phyloP scores from a whole-genome alignment of 2,113 vertebrate genomes.

The Varanus komodoensis region DNA sequence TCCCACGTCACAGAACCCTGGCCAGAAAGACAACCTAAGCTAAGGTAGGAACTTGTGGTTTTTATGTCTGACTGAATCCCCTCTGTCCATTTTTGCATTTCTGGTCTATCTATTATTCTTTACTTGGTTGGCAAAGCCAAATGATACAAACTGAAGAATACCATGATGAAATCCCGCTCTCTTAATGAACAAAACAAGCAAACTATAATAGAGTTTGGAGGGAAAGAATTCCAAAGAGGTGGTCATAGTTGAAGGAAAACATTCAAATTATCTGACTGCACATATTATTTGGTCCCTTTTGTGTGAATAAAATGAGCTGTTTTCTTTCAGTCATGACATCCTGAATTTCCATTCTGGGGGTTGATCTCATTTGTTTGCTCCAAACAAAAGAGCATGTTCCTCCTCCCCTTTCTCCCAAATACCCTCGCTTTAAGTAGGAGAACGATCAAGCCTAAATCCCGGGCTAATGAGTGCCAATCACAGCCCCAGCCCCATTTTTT shows the following conservation, averaged over 20 bases:
- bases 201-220: conserved; percentile 9
- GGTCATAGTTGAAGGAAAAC: conserved; percentile 40
- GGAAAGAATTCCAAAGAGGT: conserved; percentile 30
- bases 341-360: conserved; percentile 38
- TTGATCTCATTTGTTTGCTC: conserved; percentile 68
- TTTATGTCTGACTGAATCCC: not conserved
- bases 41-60: not conserved
- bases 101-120: not conserved
- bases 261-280: conserved; percentile 37
- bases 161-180: not conserved
- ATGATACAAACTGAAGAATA: conserved; percentile 30
- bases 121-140: not conserved
- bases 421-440: conserved; percentile 59
- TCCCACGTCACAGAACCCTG: not conserved
- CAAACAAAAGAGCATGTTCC: conserved; percentile 68
- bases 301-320: conserved; percentile 36
- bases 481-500: conserved; percentile 73
- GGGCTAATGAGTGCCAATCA: conserved; percentile 94
- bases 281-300: conserved; percentile 43
- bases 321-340: conserved; percentile 62
- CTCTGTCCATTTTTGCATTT: conserved; percentile 11
- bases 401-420: conserved; percentile 49
- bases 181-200: conserved; percentile 44
- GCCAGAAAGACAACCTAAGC: not conserved
- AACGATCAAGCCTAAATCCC: conserved; percentile 77